Evolutionary conservation across 2,888 invertebrate genomes (phyloP), one percentile per base, ranked within the genome.

Genomic region (Pardosa pseudoannulata): DNA sequence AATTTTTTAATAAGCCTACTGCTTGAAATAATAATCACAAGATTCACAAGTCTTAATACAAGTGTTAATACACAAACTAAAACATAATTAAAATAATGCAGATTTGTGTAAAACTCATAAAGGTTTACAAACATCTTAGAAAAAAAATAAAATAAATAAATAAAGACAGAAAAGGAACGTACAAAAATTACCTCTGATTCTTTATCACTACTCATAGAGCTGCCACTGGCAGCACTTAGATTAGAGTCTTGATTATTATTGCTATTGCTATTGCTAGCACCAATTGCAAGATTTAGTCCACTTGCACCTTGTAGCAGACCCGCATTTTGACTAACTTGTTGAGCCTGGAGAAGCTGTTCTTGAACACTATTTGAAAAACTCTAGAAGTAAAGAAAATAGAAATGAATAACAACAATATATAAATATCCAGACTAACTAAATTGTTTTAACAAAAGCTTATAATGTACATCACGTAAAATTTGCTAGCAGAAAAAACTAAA

Each of bases 191-290:
- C 88, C 83, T 83, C 79, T 28, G 88, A 94, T 94, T 97, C 97
- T 94, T 97, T 97, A 94, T 97, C 97, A 94, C 97, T 97, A 93
- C 96, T 96, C 92, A 96, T 96, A 93, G 97, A 97, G 94, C 97
- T 97, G 95, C 92, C 62, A 93, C 93, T 93, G 93, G 96, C 96
- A 95, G 94, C 97, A 95, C 97, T 97, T 96, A 97, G 96, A 94
- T 97, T 97, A 94, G 97, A 97, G 95, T 97, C 97, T 94, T 97
- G 97, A 95, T 95, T 97, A 94, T 96, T 95, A 89, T 90, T 88
- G 74, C 86, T 86, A 28, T 86, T 86, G 76, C 87, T 87, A 50
- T 87, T 85, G 31, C 73, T 87, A 71, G 79, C 78, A 76, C 85
- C 85, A 41, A 79, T 62, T 39, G 79, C 79, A 74, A 87, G 76